These are phyloP conservation scores for Hydrochoerus hydrochaeris DNA, from an alignment of 2,113 vertebrate species.

Conservation along the genomic window DNA sequence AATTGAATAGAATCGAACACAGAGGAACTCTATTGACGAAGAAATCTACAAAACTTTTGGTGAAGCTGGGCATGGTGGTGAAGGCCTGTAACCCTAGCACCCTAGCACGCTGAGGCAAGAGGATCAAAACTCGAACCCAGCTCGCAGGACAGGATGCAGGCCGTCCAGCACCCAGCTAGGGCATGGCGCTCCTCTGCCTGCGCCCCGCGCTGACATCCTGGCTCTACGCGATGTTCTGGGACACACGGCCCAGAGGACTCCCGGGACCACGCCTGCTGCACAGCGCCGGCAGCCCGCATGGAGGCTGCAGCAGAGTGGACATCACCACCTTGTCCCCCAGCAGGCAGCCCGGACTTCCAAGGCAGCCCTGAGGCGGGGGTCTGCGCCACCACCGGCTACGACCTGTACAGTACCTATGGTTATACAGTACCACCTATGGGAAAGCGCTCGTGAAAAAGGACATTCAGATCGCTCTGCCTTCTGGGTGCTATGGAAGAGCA, in stretches of 20 bases:
- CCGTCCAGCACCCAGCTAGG: not conserved
- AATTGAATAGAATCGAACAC: not conserved
- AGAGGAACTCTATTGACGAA: not conserved
- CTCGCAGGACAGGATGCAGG: no score
- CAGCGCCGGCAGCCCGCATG: not conserved
- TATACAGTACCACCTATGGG: no score
- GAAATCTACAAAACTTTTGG: not conserved
- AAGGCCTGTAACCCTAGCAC: not conserved
- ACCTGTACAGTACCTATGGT: no score
- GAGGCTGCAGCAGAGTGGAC: not conserved
- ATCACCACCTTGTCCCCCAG: no score
- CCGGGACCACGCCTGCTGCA: not conserved
- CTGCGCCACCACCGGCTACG: no score
- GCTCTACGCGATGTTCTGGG: rapidly evolving
- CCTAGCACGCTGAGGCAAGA: not conserved
- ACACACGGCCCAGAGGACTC: rapidly evolving
- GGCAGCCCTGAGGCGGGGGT: no score
- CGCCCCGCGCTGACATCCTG: rapidly evolving
- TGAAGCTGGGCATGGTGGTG: not conserved
- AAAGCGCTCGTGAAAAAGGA: no score
- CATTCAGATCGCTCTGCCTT: no score
- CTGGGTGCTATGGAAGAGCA: no score
- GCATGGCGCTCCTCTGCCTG: not conserved
- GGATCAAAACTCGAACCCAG: not conserved
- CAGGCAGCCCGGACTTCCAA: no score